Conservation (phyloP, 2,888 invertebrate species). For the Hydraecia micacea region DNA sequence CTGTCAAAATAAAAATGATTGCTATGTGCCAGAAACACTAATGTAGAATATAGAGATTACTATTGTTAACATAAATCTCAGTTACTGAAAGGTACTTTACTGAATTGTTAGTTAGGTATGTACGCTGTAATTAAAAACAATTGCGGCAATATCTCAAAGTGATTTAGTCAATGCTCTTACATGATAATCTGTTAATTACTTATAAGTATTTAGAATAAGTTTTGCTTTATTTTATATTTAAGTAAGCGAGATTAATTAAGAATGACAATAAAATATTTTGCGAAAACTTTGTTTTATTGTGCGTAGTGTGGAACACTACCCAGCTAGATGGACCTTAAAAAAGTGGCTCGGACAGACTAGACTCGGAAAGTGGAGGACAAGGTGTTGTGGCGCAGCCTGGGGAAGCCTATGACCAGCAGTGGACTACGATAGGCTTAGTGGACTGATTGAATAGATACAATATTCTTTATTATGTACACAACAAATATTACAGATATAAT, state of each 20-base stretch:
- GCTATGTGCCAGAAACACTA: not conserved
- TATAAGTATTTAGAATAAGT: not conserved
- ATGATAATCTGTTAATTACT: constrained; percentile 22
- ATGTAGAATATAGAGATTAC: constrained; percentile 3
- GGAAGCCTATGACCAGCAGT: not conserved
- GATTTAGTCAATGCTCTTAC: constrained; percentile 42
- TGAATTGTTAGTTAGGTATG: not conserved
- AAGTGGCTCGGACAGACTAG: no score
- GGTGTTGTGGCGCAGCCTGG: not conserved
- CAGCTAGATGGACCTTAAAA: not conserved
- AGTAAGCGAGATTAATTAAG: constrained; percentile 35
- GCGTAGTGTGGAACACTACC: not conserved
- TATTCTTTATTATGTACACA: no score
- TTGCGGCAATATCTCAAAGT: constrained; percentile 12
- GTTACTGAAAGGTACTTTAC: not conserved
- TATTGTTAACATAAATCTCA: constrained; percentile 1
- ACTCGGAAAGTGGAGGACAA: no score
- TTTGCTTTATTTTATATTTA: not conserved
- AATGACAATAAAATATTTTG: constrained; percentile 31
- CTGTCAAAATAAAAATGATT: not conserved
- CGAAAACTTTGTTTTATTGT: constrained; percentile 7
- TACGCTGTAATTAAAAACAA: constrained; percentile 14
- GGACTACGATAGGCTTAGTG: not conserved
- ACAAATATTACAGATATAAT: no score
- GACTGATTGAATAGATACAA: not conserved